Percentiles rank a stretch among this genome's conserved stretches.
Conservation (phyloP, 2,888 invertebrate species). For the Amblyteles armatorius region DNA sequence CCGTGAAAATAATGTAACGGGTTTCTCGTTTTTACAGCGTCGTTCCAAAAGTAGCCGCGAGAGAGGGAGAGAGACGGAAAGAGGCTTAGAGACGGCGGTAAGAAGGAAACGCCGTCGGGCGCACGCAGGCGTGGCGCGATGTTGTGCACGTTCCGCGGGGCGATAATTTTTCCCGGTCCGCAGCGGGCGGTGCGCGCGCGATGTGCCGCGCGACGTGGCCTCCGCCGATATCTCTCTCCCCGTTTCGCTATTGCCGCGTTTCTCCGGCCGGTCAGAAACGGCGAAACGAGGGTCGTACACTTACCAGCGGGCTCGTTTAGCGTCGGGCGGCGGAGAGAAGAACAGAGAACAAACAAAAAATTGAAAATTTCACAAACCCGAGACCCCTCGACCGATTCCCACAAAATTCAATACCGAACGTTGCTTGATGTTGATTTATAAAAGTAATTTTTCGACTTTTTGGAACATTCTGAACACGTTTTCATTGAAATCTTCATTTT, state of each 20-base stretch:
- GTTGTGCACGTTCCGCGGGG: conserved; percentile 42
- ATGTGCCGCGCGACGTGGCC: conserved; percentile 23
- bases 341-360: too few species aligned
- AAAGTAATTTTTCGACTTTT: too few species aligned
- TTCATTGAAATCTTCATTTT: too few species aligned
- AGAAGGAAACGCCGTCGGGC: conserved; percentile 31
- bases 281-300: conserved; percentile 58
- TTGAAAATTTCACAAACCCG: too few species aligned
- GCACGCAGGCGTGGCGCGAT: conserved; percentile 57
- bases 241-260: conserved; percentile 8
- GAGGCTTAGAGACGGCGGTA: neutral
- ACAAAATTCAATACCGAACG: too few species aligned
- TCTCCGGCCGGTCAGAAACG: conserved; percentile 31
- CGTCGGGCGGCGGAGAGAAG: conserved; percentile 8
- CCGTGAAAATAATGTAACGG: too few species aligned
- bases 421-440: too few species aligned
- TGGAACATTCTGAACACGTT: too few species aligned
- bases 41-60: too few species aligned
- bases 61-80: neutral
- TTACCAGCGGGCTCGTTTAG: conserved; percentile 55
- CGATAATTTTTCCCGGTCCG: conserved; percentile 63
- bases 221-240: neutral
- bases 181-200: conserved; percentile 51
- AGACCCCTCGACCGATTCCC: too few species aligned
- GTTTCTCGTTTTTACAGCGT: too few species aligned